Conservation (phyloP, 2,888 invertebrate species). For the Euspilapteryx auroguttella region DNA sequence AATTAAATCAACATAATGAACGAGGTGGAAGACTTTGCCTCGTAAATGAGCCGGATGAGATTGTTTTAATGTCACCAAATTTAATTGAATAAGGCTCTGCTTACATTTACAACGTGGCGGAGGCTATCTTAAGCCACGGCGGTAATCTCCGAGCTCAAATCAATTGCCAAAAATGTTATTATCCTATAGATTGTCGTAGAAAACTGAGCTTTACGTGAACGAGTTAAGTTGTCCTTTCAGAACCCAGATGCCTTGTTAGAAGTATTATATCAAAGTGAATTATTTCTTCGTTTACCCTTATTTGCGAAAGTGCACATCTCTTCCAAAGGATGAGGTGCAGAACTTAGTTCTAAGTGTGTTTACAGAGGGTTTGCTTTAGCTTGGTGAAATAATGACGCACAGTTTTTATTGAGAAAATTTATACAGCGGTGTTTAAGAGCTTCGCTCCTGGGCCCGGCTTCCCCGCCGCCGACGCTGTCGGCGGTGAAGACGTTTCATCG, state of each 20-base stretch:
- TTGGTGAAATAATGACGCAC: constrained; percentile 13
- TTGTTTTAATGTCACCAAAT: constrained; percentile 52
- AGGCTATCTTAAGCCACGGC: constrained; percentile 31
- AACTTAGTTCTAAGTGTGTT: too few species aligned
- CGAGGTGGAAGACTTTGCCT: constrained; percentile 20
- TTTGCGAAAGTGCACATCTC: constrained; percentile 39
- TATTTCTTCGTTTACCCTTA: constrained; percentile 41
- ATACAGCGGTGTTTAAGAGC: constrained; percentile 43
- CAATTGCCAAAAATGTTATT: constrained; percentile 54
- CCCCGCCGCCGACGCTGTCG: constrained; percentile 13
- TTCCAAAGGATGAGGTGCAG: too few species aligned
- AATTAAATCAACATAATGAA: too few species aligned
- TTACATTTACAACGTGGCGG: constrained; percentile 47
- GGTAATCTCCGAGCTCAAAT: constrained; percentile 50
- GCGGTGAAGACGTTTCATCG: constrained; percentile 35
- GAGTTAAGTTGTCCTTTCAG: constrained; percentile 27
- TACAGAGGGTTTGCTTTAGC: constrained; percentile 32
- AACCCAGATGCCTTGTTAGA: constrained; percentile 19
- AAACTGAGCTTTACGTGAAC: constrained; percentile 17
- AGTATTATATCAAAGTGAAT: constrained; percentile 50
- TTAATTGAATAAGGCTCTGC: constrained; percentile 58
- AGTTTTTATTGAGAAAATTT: constrained; percentile 50
- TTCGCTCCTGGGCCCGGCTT: constrained; percentile 24
- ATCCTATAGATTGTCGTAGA: too few species aligned
- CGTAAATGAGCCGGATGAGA: constrained; percentile 43